Conservation (phyloP, 2,113 vertebrate genomes). For the Desmodus rotundus region DNA sequence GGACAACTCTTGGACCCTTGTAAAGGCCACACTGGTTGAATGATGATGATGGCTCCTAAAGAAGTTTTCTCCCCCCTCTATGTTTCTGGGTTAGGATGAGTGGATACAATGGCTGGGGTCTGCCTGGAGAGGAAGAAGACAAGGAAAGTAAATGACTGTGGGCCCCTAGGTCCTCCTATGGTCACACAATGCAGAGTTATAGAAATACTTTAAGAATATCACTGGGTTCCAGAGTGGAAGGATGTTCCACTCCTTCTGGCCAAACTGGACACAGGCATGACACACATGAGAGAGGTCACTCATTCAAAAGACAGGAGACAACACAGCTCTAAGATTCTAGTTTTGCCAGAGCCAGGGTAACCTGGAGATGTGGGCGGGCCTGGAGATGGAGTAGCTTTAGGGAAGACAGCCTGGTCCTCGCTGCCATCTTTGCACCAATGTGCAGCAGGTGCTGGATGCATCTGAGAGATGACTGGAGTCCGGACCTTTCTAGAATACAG, state of each 20-base stretch:
- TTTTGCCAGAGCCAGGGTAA: not conserved
- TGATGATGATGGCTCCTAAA: not conserved
- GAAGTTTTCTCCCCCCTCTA: not conserved
- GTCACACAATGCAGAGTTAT: not conserved
- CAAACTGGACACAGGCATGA: not conserved
- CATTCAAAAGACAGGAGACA: not conserved
- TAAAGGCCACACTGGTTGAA: not conserved
- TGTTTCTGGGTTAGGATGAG: not conserved
- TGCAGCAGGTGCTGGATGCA: not conserved
- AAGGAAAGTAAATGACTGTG: not conserved
- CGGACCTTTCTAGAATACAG: not conserved
- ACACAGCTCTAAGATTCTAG: not conserved
- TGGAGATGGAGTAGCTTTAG: accelerated
- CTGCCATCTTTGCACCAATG: no score
- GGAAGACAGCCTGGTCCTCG: not conserved
- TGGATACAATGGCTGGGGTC: not conserved
- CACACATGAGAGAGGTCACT: not conserved
- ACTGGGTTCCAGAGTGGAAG: not conserved
- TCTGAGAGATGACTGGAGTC: not conserved
- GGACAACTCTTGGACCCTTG: not conserved
- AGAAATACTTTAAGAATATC: not conserved
- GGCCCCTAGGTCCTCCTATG: not conserved
- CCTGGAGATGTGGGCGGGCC: no score
- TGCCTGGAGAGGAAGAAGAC: not conserved
- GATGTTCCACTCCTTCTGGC: not conserved